Percentiles rank a stretch among this genome's conserved stretches.
Conservation (phyloP, 2,113 vertebrate species). For the Microcebus tavaratra region DNA sequence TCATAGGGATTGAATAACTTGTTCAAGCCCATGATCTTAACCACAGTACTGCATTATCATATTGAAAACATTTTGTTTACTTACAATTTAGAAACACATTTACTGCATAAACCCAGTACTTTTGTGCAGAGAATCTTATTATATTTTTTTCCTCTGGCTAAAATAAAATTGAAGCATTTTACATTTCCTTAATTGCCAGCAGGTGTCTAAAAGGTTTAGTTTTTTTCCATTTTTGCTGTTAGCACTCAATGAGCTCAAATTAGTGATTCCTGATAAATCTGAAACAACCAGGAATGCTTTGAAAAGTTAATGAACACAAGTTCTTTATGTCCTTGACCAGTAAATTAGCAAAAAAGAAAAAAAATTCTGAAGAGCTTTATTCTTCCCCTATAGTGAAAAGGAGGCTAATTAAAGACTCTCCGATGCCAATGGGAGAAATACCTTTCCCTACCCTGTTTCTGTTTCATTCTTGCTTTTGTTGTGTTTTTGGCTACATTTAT, state of each 20-base stretch:
- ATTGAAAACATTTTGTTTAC: not conserved
- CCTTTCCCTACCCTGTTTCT: not conserved
- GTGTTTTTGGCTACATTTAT: not conserved
- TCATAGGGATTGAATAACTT: not conserved
- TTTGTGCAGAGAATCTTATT: not conserved
- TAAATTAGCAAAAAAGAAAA: not conserved
- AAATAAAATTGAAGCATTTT: conserved; percentile 51
- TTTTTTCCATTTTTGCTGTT: conserved; percentile 25
- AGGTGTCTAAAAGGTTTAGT: not conserved
- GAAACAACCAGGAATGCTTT: not conserved
- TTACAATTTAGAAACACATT: not conserved
- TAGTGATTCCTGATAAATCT: conserved; percentile 18
- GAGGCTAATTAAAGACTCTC: not conserved
- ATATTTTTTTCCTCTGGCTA: not conserved
- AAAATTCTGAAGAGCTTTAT: not conserved
- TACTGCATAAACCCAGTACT: not conserved
- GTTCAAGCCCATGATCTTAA: not conserved
- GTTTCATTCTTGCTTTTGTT: not conserved
- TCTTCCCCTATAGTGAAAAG: not conserved
- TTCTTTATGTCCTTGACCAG: not conserved
- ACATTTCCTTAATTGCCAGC: conserved; percentile 17
- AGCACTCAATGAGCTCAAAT: not conserved
- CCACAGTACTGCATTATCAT: not conserved
- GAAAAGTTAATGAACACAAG: not conserved
- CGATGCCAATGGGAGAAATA: not conserved